Evolutionary conservation across 35 echinoderm and acorn worm species (phyloP), one percentile per base, ranked within the genome.

Genomic region (Apostichopus parvimensis): DNA sequence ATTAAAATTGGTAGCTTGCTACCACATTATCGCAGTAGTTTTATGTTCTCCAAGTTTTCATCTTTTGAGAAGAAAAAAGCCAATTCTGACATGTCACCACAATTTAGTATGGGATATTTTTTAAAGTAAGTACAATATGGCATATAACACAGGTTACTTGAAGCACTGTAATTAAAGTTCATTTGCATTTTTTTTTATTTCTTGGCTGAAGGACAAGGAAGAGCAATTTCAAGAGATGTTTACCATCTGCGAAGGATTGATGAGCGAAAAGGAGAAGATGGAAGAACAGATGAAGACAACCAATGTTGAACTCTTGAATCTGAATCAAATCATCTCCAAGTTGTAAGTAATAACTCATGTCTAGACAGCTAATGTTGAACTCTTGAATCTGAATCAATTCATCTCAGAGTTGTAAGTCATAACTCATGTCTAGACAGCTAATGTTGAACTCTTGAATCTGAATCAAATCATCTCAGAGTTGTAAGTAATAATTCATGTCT

Each of bases 241-340:
- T 8, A 10, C 2, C 12, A 68, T 68, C 64, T 82, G 79, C n/a
- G 79, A 82, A 55, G 79, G 55, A 55, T 6, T 82, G 25, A 17
- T 82, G 3, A 82, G 54, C 34, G 79, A 82, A 20, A 82, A 55
- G n/a, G 64, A 68, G 64, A 68, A 68, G 64, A 68, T 68, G 64
- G 64, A 68, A 9, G 64, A 68, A 68, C 64, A 68, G 64, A 68
- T 68, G 18, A 68, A 68, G 18, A 11, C 18, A 68, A 68, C 64
- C 8, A 68, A 68, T 18, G 18, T 68, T 11, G 64, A 68, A 18
- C 64, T 68, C 10, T 17, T 68, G 10, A 68, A 68, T 17, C 64
- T 68, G 17, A 68, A 68, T 17, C 64, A 68, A 17, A 17, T 68
- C 17, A 68, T 68, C 8, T 68, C 64, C 0, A 10, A 68, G 17